Evolutionary conservation across 2,888 invertebrate species (phyloP), one percentile per base, ranked within the genome.

Genomic region (Pollenia labialis): DNA sequence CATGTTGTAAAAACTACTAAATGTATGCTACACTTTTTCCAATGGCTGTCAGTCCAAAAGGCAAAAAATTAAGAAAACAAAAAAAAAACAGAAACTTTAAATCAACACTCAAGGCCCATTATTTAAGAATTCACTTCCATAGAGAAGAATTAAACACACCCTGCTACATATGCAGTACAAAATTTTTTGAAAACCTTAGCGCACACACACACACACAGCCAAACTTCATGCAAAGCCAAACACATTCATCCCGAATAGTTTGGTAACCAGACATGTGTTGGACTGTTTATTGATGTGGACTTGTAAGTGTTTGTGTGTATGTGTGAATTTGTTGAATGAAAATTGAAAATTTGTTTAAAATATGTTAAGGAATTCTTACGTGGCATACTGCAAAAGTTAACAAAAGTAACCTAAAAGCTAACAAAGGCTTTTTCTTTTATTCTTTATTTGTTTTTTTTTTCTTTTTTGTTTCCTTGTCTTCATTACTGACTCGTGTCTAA

Each of bases 81-180:
- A 64, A 58, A 46, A 23, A 75, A 23, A 52, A 75, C 50, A 69
- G n/a, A 76, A 82, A 83, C 71, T 83, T 83, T 83, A 83, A 83
- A 83, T 77, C 83, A 77, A 83, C 83, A 83, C 64, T 83, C 64
- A 64, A 56, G 71, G 23, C 62, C 69, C 69, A 76, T 82, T 82
- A 76, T 71, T 82, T 82, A 82, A 69, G 54, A 82, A 66, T 40
- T 50, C 32, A 66, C 66, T 66, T 40, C 14, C 32, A 72, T 68
- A 56, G 66, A 56, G n/a, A 50, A 32, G 12, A 14, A 18, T 56
- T 40, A n/a, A 23, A 10, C 23, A 42, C 16, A n/a, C 32, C 56
- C 46, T 40, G 18, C 16, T 58, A 44, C 52, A 72, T 64, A 72
- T 81, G 54, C 32, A 54, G 14, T 10, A 23, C 0, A 42, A 42